These are phyloP conservation scores for Osmerus eperlanus DNA, from an alignment of 2,113 vertebrate genomes.

Conservation along the genomic window DNA sequence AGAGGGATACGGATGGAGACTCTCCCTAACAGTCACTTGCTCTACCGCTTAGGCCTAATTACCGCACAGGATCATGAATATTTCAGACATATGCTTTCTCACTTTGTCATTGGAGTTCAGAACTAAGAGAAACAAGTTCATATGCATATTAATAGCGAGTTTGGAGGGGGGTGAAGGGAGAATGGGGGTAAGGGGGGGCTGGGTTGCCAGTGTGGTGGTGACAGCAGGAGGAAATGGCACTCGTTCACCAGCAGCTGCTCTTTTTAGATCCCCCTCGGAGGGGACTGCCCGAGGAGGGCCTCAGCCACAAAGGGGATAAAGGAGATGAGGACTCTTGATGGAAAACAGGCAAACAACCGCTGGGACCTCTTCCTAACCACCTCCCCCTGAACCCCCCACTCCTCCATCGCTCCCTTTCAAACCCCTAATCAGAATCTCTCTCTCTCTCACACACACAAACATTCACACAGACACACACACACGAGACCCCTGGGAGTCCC, in stretches of 20 bases:
- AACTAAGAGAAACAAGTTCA: constrained; percentile 79
- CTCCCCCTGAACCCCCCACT: constrained; percentile 12
- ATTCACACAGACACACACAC: constrained; percentile 7
- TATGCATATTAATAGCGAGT: constrained; percentile 71
- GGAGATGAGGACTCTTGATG: constrained; percentile 82
- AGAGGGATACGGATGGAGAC: constrained; percentile 54
- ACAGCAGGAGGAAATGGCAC: constrained; percentile 80
- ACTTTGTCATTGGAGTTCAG: constrained; percentile 77
- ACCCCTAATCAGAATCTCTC: constrained; percentile 43
- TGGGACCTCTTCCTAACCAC: constrained; percentile 62
- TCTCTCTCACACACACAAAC: constrained; percentile 4
- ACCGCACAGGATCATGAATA: constrained; percentile 76
- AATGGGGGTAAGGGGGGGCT: constrained; percentile 37
- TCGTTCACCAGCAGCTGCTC: constrained; percentile 83
- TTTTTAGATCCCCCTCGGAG: constrained; percentile 82
- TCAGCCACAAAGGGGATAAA: constrained; percentile 84
- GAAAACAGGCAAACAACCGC: constrained; percentile 83
- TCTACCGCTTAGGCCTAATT: constrained; percentile 70
- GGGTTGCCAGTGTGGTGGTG: constrained; percentile 58
- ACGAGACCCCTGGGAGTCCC: constrained; percentile 69
- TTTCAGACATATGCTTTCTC: constrained; percentile 81
- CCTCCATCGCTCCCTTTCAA: constrained; percentile 6
- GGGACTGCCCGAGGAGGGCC: constrained; percentile 81
- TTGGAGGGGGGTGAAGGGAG: constrained; percentile 58
- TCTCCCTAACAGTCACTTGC: constrained; percentile 61